These are phyloP conservation scores for Hypena proboscidalis DNA, from an alignment of 2,888 invertebrate genomes.

Conservation along the genomic window DNA sequence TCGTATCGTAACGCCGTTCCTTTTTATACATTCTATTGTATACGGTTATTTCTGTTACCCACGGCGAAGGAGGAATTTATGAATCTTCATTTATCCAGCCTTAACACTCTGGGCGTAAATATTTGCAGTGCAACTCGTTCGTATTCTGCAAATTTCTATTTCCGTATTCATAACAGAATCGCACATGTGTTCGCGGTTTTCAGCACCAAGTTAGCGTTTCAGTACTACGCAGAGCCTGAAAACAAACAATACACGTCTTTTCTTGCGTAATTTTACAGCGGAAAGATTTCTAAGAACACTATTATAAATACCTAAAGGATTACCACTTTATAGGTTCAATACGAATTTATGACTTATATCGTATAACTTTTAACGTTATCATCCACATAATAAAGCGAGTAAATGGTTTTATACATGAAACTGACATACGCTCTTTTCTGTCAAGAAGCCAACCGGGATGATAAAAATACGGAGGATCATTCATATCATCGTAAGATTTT, in stretches of 20 bases:
- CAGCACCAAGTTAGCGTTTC: no score
- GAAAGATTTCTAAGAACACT: no score
- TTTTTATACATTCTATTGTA: conserved; percentile 8
- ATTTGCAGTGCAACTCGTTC: conserved; percentile 32
- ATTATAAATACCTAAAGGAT: no score
- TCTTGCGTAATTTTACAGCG: conserved; percentile 10
- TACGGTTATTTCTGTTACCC: conserved; percentile 18
- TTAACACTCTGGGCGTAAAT: conserved; percentile 39
- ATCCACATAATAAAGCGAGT: no score
- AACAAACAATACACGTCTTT: conserved; percentile 12
- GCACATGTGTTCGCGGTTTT: conserved; percentile 18
- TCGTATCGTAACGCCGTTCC: conserved; percentile 7
- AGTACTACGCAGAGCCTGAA: no score
- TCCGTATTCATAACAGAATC: conserved; percentile 34
- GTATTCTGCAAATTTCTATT: conserved; percentile 32
- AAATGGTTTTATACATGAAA: no score
- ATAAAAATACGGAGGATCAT: neutral
- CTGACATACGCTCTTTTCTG: neutral
- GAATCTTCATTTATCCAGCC: conserved; percentile 22
- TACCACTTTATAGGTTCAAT: no score
- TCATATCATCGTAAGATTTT: conserved; percentile 15
- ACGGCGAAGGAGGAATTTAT: conserved; percentile 13
- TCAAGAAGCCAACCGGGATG: neutral
- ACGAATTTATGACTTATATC: no score
- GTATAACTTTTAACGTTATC: no score